Conservation (phyloP, 1,140 invertebrate genomes). For the Pseudomyrmex concolor region DNA sequence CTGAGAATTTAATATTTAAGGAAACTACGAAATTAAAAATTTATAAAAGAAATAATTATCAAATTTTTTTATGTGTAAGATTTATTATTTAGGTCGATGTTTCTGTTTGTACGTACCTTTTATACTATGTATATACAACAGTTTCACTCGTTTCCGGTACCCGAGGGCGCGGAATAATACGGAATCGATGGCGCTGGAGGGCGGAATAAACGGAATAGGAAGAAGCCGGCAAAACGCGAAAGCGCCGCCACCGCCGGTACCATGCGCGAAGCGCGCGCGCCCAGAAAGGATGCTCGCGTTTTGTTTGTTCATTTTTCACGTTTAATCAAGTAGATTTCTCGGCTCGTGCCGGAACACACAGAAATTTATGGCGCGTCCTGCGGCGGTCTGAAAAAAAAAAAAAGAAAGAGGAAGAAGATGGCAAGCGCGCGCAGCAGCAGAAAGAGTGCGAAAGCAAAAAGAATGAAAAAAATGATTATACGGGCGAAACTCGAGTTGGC, state of each 20-base stretch:
- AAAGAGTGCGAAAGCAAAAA: neutral
- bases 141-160: neutral
- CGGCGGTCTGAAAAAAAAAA: neutral
- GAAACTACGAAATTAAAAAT: too few species aligned
- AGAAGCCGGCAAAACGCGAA: neutral
- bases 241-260: neutral
- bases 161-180: neutral
- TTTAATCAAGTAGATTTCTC: constrained; percentile 61
- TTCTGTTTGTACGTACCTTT: neutral
- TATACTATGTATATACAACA: neutral
- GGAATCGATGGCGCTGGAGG: neutral
- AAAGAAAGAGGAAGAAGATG: neutral
- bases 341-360: constrained; percentile 17
- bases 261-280: neutral
- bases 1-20: too few species aligned
- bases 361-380: constrained; percentile 41
- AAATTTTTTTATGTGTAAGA: too few species aligned
- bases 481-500: neutral
- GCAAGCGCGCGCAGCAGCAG: neutral
- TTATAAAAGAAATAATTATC: too few species aligned
- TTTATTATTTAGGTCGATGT: too few species aligned
- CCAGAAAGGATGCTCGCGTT: constrained; percentile 5
- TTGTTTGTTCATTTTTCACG: constrained; percentile 44
- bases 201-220: neutral
- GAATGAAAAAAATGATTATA: constrained; percentile 49